phyloP scores from a whole-genome alignment of 1,140 invertebrate species.

The Drosophila punjabiensis region DNA sequence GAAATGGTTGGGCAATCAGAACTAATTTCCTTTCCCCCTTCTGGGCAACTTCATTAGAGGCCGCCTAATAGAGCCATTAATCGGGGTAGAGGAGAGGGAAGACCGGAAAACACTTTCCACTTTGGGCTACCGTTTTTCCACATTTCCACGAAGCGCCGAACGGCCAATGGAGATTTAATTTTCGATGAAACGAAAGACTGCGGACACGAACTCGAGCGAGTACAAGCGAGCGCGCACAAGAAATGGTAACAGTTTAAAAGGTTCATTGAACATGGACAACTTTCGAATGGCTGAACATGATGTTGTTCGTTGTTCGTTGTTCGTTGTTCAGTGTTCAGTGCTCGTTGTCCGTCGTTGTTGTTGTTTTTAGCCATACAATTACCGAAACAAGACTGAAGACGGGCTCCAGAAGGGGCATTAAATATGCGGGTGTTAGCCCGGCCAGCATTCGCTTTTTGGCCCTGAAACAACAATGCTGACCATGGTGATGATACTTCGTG shows the following conservation, averaged over 20 bases:
- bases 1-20: constrained; percentile 31
- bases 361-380: constrained; percentile 30
- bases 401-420: constrained; percentile 6
- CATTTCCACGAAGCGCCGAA: constrained; percentile 26
- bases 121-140: constrained; percentile 42
- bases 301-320: constrained; percentile 23
- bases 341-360: background rate
- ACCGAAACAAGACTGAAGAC: constrained; percentile 43
- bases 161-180: constrained; percentile 32
- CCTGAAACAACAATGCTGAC: constrained; percentile 39
- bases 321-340: background rate
- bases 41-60: constrained; percentile 37
- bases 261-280: constrained; percentile 58
- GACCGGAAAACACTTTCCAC: constrained; percentile 52
- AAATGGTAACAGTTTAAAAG: constrained; percentile 52
- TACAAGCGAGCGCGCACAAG: background rate
- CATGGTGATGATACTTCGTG: constrained; percentile 35
- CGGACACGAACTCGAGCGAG: constrained; percentile 38
- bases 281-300: constrained; percentile 47
- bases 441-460: constrained; percentile 26
- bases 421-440: constrained; percentile 35
- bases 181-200: constrained; percentile 42
- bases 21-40: constrained; percentile 7
- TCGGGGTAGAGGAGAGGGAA: background rate
- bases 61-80: constrained; percentile 35